phyloP scores from a whole-genome alignment of 2,888 invertebrate genomes.

The Campaea margaritaria region DNA sequence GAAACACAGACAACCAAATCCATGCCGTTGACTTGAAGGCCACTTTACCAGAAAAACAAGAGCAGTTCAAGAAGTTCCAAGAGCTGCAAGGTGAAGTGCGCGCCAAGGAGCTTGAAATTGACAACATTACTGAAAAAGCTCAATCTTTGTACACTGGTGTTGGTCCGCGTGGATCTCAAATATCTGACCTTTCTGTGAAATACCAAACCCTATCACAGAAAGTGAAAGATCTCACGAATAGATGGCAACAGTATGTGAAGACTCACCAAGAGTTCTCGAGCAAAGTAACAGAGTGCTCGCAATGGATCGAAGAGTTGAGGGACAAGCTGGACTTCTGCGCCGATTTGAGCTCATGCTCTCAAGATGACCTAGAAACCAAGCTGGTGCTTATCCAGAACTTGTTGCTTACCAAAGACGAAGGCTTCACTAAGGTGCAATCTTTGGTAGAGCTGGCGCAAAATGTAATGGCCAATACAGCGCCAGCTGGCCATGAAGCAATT shows the following conservation, averaged over 20 bases:
- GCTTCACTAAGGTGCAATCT: slow-evolving; percentile 94
- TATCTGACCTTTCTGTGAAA: slow-evolving; percentile 95
- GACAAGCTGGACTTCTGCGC: slow-evolving; percentile 95
- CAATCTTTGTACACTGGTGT: slow-evolving; percentile 92
- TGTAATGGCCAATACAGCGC: slow-evolving; percentile 95
- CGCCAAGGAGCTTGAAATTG: slow-evolving; percentile 96
- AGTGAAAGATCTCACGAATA: slow-evolving; percentile 94
- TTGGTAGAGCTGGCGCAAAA: slow-evolving; percentile 96
- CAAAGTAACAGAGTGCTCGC: slow-evolving; percentile 90
- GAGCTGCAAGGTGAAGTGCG: slow-evolving; percentile 94
- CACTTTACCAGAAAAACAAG: slow-evolving; percentile 92
- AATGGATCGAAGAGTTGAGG: slow-evolving; percentile 93
- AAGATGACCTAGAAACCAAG: slow-evolving; percentile 94
- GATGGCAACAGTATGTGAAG: slow-evolving; percentile 96
- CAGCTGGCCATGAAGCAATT: slow-evolving; percentile 93
- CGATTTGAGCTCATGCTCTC: slow-evolving; percentile 91
- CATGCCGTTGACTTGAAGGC: slow-evolving; percentile 95
- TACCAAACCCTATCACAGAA: slow-evolving; percentile 96
- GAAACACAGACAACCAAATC: slow-evolving; percentile 93
- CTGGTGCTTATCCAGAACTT: slow-evolving; percentile 94
- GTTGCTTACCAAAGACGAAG: slow-evolving; percentile 96
- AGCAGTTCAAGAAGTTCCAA: slow-evolving; percentile 92
- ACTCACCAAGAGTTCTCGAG: slow-evolving; percentile 95
- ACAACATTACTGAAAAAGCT: slow-evolving; percentile 95
- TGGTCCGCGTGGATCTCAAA: slow-evolving; percentile 91